Conservation (phyloP, 2,797 vertebrate species). For the Trachurus trachurus region DNA sequence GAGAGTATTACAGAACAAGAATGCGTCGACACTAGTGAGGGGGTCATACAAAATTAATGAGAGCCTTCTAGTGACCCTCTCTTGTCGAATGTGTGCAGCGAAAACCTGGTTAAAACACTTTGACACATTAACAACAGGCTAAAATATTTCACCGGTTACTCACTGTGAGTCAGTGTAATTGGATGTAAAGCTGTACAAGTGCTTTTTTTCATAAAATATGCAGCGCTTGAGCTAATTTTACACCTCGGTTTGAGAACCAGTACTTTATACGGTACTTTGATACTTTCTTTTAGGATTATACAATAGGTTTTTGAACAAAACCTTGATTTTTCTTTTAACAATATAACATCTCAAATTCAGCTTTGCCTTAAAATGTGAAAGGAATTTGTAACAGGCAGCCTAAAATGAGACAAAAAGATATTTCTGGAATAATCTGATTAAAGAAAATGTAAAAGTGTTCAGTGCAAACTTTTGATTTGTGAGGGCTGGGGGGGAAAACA, state of each 20-base stretch:
- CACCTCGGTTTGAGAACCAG: not conserved
- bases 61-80: constrained; percentile 44
- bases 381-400: not conserved
- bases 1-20: constrained; percentile 44
- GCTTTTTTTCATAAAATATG: not conserved
- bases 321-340: too few species aligned
- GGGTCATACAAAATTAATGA: constrained; percentile 62
- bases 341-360: not conserved
- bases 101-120: constrained; percentile 8
- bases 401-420: not conserved
- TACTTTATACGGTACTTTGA: not conserved
- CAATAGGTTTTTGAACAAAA: not conserved
- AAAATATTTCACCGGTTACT: not conserved
- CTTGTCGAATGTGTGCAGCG: constrained; percentile 30
- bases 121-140: not conserved
- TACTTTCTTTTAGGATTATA: not conserved
- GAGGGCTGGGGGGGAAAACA: not conserved
- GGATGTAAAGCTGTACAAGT: not conserved
- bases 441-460: not conserved
- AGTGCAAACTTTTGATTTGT: too few species aligned
- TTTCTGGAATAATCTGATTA: not conserved
- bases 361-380: not conserved
- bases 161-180: not conserved
- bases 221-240: not conserved
- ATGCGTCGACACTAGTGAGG: constrained; percentile 31